phyloP scores from a whole-genome alignment of 2,113 vertebrate species.

The Brienomyrus longianalis region DNA sequence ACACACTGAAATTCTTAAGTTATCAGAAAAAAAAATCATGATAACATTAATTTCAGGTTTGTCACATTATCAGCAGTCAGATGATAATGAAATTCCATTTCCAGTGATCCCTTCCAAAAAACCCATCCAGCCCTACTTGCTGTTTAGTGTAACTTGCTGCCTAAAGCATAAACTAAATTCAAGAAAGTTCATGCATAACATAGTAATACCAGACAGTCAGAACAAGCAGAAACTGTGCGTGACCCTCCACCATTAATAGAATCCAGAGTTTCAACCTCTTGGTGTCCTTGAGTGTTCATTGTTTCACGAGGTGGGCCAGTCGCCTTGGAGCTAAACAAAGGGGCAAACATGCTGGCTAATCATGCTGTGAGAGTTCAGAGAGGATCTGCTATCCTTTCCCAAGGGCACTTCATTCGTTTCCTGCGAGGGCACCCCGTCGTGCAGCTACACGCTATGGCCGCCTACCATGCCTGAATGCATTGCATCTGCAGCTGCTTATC shows the following conservation, averaged over 20 bases:
- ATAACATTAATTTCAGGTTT: not conserved
- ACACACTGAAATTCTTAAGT: not conserved
- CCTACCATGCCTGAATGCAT: not conserved
- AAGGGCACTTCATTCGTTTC: not conserved
- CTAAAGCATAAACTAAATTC: not conserved
- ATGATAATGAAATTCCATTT: not conserved
- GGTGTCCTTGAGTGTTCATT: not conserved
- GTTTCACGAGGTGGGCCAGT: not conserved
- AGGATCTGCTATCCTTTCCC: not conserved
- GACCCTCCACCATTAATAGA: not conserved
- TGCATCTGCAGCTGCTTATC: conserved; percentile 16
- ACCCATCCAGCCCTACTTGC: not conserved
- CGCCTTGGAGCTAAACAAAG: not conserved
- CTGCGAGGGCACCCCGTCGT: not conserved
- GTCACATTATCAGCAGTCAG: not conserved
- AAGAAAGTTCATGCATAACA: not conserved
- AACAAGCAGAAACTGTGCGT: not conserved
- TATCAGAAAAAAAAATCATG: not conserved
- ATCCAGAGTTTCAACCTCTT: not conserved
- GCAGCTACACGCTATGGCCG: not conserved
- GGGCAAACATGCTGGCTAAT: not conserved
- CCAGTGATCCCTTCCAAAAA: not conserved
- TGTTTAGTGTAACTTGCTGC: not conserved
- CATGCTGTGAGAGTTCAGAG: not conserved
- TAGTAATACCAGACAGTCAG: not conserved